Base-by-base conservation (phyloP, 37 sponge, comb jelly and placozoan species). In the Cladorhizidae sp. region DNA sequence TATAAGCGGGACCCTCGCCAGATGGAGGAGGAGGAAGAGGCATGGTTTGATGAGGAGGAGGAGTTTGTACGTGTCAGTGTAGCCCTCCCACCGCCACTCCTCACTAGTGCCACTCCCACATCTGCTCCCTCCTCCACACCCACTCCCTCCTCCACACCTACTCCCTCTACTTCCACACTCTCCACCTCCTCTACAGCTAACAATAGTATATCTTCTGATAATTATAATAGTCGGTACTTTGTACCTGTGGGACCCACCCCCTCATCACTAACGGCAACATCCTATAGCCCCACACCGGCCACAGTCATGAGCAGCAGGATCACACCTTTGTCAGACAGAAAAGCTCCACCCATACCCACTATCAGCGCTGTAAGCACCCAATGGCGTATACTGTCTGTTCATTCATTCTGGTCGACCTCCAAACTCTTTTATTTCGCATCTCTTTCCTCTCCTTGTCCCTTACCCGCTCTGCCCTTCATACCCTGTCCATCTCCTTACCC, bases 31-130 rank as follows among this genome's bases (percentile, higher is more conserved):
- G 93, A 94, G 11, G 98, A 97, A 74, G 98, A 97, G 81, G 74
- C 77, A 56, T 97, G 93, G 88, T 97, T 97, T 87, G 82, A 91
- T 39, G 92, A 94, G 0, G 98, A 97, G 39, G 93, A 93, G 26
- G 90, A 85, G 61, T 65, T 43, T 15, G 61, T 65, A 38, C 42
- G 72, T 25, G 35, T 54, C 70, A 52, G 52, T 6, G 0, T 74
- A 54, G 25, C 67, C 17, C 29, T 23, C 40, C 40, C 63, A 8
- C 54, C 67, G 9, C 64, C 29, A 29, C 70, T 23, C 31, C 25
- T 41, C 40, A 14, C 81, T 73, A 33, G 40, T 20, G 36, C 45
- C 42, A 40, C 71, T 1, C 42, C 45, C 43, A 2, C 37, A 1
- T 22, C 71, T 8, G 2, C 26, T n/a, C 31, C 42, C 71, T 6